phyloP scores from a whole-genome alignment of 2,797 vertebrate species.

The Aotus griseimembra region DNA sequence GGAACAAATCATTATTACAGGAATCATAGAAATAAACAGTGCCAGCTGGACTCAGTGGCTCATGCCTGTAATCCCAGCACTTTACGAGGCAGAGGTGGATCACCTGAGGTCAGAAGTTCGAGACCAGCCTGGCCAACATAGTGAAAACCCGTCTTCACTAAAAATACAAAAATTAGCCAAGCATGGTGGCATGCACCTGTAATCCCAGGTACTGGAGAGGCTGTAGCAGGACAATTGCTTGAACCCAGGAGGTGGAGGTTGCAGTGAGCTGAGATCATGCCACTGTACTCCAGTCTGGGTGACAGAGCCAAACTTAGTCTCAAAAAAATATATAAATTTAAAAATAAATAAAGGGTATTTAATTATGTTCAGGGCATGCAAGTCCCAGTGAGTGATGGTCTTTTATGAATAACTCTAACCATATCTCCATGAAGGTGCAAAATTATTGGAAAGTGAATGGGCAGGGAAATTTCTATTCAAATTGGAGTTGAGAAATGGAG shows the following conservation, averaged over 20 bases:
- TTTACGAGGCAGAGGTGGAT: not conserved
- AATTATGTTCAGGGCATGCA: not conserved
- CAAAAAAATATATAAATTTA: not conserved
- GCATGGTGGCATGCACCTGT: not conserved
- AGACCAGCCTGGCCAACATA: not conserved
- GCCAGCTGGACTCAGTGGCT: not conserved
- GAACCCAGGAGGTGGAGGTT: not conserved
- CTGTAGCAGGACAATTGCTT: not conserved
- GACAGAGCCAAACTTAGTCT: not conserved
- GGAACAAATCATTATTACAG: not conserved
- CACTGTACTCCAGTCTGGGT: not conserved
- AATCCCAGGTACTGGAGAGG: not conserved
- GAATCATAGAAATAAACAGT: not conserved
- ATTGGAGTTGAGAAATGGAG: not conserved
- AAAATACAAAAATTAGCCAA: not conserved
- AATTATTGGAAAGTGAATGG: not conserved
- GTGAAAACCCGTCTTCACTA: not conserved
- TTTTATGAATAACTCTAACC: not conserved
- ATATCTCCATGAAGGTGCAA: not conserved
- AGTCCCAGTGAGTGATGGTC: not conserved
- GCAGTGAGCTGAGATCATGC: not conserved
- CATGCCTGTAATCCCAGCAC: not conserved
- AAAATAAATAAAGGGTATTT: not conserved
- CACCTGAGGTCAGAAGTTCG: not conserved
- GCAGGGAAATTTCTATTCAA: constrained; percentile 15